Evolutionary conservation across 2,797 vertebrate genomes (phyloP), one percentile per base, ranked within the genome.

Genomic region (Coccyzus lansbergi): DNA sequence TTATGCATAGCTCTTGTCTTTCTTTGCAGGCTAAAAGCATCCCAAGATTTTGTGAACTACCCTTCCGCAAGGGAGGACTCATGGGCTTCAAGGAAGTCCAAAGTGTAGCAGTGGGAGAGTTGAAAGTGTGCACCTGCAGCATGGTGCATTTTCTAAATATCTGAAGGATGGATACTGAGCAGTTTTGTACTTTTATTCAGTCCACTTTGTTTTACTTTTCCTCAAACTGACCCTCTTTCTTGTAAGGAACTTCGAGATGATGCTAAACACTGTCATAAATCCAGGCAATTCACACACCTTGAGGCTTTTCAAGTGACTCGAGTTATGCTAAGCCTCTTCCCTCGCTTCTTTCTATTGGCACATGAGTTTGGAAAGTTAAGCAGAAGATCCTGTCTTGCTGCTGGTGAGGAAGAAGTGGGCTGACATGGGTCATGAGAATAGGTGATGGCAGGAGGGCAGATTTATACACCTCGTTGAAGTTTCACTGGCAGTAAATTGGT

Each of bases 401-500:
- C 42, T 89, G 25, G 4, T 75, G 56, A 68, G 38, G 56, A 82
- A 31, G 38, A 65, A 86, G 12, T 51, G n/a, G 42, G 49, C n/a
- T 75, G 58, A 59, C 10, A 24, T 13, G 34, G 42, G 31, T 76
- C 70, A 60, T 80, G 56, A 80, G 44, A 84, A 71, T 42, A 69
- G 44, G 22, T 72, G 51, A 38, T 71, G 75, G 56, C 68, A 86
- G 46, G 56, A 95, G 59, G 29, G 53, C n/a, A 82, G 67, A 78
- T 93, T 95, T 94, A 83, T 60, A 33, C 48, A 86, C 44, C 40
- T 92, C 7, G 8, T 5, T 76, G 75, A 63, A 75, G 72, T 89
- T 84, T 51, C 20, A 52, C 65, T 86, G 68, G 48, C 52, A 64
- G 34, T 95, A 94, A 91, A 94, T 93, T 93, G 4, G 64, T 83